phyloP scores from a whole-genome alignment of 2,797 vertebrate genomes.

The Rallus crepitans region DNA sequence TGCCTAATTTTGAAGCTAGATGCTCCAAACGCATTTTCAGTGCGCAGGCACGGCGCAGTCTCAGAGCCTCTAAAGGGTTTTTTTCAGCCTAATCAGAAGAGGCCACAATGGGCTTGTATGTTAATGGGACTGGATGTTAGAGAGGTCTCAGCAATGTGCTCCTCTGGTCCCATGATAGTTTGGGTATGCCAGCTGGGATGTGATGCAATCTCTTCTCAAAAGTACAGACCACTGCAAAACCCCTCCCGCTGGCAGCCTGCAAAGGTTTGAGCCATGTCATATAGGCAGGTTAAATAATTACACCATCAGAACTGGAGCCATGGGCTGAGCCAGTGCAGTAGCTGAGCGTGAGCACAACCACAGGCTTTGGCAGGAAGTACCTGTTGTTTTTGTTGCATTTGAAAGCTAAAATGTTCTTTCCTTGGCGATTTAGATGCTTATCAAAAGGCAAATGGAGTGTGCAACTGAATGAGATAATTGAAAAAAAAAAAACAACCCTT shows the following conservation, averaged over 20 bases:
- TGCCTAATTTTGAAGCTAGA: conserved; percentile 33
- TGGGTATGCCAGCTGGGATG: neutral
- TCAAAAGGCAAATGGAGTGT: neutral
- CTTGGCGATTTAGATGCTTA: neutral
- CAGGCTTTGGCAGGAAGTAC: conserved; percentile 15
- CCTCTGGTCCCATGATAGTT: neutral
- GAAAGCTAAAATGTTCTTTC: conserved; percentile 24
- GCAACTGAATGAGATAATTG: conserved; percentile 44
- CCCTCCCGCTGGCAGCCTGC: neutral
- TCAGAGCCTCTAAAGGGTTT: neutral
- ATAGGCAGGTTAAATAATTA: neutral
- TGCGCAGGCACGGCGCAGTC: neutral
- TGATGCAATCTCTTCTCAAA: neutral
- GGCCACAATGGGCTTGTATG: neutral
- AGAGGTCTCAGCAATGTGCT: neutral
- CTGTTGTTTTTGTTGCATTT: neutral
- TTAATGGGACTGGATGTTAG: neutral
- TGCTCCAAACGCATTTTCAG: neutral
- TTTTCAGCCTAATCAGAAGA: neutral
- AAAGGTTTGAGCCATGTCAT: neutral
- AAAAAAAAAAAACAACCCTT: neutral
- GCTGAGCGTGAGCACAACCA: neutral
- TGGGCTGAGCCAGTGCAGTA: neutral
- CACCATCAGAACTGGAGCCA: neutral
- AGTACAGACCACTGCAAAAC: neutral